Conservation (phyloP, 2,888 invertebrate genomes). For the Achlya flavicornis region DNA sequence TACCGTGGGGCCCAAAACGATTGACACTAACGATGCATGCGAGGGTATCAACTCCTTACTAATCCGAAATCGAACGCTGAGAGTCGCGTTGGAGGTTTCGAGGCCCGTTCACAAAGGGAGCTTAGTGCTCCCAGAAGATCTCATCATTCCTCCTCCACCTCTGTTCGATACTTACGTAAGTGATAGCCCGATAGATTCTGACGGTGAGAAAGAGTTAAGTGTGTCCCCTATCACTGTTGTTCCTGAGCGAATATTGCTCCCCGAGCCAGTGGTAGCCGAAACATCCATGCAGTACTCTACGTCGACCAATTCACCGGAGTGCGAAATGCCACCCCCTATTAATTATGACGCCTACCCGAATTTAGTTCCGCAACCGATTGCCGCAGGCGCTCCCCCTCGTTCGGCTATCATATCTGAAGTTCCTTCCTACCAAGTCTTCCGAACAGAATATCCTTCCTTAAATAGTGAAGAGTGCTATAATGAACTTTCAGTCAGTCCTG, state of each 20-base stretch:
- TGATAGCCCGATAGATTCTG: constrained; percentile 58
- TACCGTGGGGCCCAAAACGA: constrained; percentile 40
- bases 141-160: constrained; percentile 80
- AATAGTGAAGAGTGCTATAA: constrained; percentile 58
- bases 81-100: constrained; percentile 58
- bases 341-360: constrained; percentile 75
- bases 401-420: constrained; percentile 66
- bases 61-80: constrained; percentile 66
- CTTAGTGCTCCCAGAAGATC: constrained; percentile 70
- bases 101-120: constrained; percentile 59
- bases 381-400: constrained; percentile 41
- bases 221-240: constrained; percentile 69
- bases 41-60: constrained; percentile 70
- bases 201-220: constrained; percentile 52
- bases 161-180: constrained; percentile 76
- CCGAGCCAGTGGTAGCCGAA: constrained; percentile 70
- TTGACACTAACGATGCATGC: constrained; percentile 80
- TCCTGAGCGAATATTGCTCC: constrained; percentile 70
- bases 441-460: constrained; percentile 52
- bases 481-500: constrained; percentile 68
- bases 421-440: constrained; percentile 68
- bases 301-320: constrained; percentile 71
- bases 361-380: constrained; percentile 36
- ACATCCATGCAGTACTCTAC: constrained; percentile 77
- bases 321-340: constrained; percentile 74